Evolutionary conservation across 2,113 vertebrate species (phyloP).

Genomic region (Amazona vittata): DNA sequence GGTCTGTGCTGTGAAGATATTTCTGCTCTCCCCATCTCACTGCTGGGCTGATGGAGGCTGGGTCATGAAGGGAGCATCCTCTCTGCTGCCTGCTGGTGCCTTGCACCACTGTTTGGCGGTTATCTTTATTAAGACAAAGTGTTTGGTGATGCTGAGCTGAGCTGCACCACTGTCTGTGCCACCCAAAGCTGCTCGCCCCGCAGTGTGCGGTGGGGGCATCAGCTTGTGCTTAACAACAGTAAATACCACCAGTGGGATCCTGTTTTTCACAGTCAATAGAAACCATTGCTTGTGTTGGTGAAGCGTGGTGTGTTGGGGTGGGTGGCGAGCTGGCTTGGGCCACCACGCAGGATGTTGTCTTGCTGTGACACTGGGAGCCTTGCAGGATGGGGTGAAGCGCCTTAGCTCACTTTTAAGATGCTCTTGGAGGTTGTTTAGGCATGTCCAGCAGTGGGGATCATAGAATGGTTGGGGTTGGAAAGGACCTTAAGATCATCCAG

Average conservation of each 20-base stretch:
- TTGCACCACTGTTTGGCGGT: neutral
- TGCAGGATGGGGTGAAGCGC: neutral
- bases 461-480: neutral
- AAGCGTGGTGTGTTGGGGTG: neutral
- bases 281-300: neutral
- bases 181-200: fast-evolving
- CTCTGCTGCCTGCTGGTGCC: neutral
- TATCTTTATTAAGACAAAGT: neutral
- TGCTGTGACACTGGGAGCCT: neutral
- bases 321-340: neutral
- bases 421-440: neutral
- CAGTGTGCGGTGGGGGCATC: fast-evolving
- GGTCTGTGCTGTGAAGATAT: neutral
- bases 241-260: neutral
- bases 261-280: neutral
- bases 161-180: neutral
- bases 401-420: neutral
- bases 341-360: fast-evolving
- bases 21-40: neutral
- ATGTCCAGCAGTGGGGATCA: neutral
- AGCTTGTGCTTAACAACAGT: fast-evolving
- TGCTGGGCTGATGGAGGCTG: neutral
- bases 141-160: neutral
- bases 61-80: fast-evolving
- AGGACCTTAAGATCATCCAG: neutral